Base-by-base conservation (phyloP, 2,888 invertebrate genomes). In the Platycheirus albimanus region DNA sequence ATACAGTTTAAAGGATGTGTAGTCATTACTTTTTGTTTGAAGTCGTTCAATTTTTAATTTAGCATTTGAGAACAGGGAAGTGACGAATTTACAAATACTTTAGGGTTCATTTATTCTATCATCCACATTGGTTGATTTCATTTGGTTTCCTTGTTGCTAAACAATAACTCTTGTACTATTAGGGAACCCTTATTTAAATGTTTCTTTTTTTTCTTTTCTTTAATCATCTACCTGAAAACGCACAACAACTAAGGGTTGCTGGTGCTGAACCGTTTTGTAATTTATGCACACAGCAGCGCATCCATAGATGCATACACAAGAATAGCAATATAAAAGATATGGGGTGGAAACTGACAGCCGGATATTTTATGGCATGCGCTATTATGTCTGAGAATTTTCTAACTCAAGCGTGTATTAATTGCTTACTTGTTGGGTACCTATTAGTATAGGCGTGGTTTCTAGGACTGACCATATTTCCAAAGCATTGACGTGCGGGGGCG, bases 331-430 rank as follows among this genome's bases (percentile, higher is more conserved):
- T 43, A 24, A 8, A 20, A 11, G 41, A 19, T 49, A 51, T 66
- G 49, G 74, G 74, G 74, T 75, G 47, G 58, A 56, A 66, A 43
- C 19, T 66, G 56, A 47, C 24, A 56, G 20, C 43, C 4, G 36
- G 41, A 63, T 41, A 56, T 41, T 49, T 41, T 51, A 58, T 56
- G 56, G 15, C 74, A 75, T 75, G 74, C 74, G 74, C 74, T 66
- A 47, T 66, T 41, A 20, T 13, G 20, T 13, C 20, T 41, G 11
- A 41, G 5, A 24, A 41, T 24, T 56, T 56, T 13, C 13, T 41
- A 10, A 38, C 3, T 19, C 13, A 54, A 54, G 36, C 19, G 36
- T 54, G 8, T 54, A 20, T 20, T 36, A 54, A 54, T 54, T 54
- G 54, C 36, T 54, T 19, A 7, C 13, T 13, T 13, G 19, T 3